Conservation (phyloP, 2,888 invertebrate species). For the Drosophila antonietae region DNA sequence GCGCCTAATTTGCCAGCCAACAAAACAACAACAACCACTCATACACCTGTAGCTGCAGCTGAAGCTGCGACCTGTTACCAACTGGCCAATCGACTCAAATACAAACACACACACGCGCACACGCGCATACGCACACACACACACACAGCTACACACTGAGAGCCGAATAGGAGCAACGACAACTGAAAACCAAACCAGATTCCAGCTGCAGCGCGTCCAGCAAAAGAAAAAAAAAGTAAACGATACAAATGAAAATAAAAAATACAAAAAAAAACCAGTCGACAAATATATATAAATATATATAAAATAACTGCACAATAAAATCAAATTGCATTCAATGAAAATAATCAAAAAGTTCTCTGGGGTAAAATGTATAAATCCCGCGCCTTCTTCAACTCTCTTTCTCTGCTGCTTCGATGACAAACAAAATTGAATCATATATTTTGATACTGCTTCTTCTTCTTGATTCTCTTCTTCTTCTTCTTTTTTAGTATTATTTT, state of each 20-base stretch:
- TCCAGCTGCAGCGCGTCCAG: conserved; percentile 53
- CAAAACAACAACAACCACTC: conserved; percentile 10
- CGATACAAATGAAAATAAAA: conserved; percentile 16
- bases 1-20: conserved; percentile 57
- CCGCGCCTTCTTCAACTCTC: background rate
- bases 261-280: conserved; percentile 15
- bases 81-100: conserved; percentile 60
- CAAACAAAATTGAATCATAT: conserved; percentile 21
- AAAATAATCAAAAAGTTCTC: conserved; percentile 30
- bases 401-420: conserved; percentile 17
- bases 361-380: conserved; percentile 16
- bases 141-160: background rate
- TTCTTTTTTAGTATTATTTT: conserved; percentile 5
- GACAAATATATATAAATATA: conserved; percentile 33
- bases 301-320: conserved; percentile 56
- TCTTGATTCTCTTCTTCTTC: no score
- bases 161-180: conserved; percentile 52
- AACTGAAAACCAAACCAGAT: conserved; percentile 67
- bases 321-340: conserved; percentile 62
- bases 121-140: conserved; percentile 10
- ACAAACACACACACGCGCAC: conserved; percentile 30
- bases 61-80: conserved; percentile 55
- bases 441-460: background rate
- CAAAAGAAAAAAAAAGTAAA: conserved; percentile 16
- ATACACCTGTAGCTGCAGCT: conserved; percentile 51